Percentiles rank a stretch among this genome's conserved stretches.
Conservation (phyloP, 2,797 vertebrate genomes). For the Danio aesculapii region DNA sequence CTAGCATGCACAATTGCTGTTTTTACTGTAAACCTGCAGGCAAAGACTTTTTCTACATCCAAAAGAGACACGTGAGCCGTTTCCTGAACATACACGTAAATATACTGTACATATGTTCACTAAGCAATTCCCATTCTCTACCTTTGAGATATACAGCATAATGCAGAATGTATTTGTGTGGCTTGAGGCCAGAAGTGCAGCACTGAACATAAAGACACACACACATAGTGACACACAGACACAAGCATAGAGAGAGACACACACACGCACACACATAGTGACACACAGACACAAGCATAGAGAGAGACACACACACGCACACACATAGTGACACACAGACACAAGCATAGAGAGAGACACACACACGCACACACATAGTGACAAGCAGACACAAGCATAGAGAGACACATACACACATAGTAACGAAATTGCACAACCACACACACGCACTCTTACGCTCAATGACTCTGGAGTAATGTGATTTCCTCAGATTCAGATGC, state of each 20-base stretch:
- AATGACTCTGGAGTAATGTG: conserved; percentile 43
- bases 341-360: background rate
- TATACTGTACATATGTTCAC: background rate
- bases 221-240: background rate
- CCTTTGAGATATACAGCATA: background rate
- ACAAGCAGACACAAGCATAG: background rate
- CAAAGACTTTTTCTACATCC: background rate
- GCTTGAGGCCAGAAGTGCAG: background rate
- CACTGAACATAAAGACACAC: background rate
- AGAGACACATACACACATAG: background rate
- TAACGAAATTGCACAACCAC: too few relatives aligned
- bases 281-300: background rate
- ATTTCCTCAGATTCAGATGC: conserved; percentile 52
- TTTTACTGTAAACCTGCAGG: background rate
- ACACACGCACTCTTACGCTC: background rate
- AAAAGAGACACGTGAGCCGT: background rate
- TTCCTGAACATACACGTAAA: background rate
- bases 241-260: background rate
- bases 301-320: background rate
- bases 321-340: background rate
- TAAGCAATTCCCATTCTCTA: background rate
- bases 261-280: conserved; percentile 1
- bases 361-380: background rate
- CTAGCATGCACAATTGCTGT: background rate
- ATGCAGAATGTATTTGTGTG: background rate